phyloP scores from a whole-genome alignment of 2,797 vertebrate genomes.

The Kryptolebias ocellatus region DNA sequence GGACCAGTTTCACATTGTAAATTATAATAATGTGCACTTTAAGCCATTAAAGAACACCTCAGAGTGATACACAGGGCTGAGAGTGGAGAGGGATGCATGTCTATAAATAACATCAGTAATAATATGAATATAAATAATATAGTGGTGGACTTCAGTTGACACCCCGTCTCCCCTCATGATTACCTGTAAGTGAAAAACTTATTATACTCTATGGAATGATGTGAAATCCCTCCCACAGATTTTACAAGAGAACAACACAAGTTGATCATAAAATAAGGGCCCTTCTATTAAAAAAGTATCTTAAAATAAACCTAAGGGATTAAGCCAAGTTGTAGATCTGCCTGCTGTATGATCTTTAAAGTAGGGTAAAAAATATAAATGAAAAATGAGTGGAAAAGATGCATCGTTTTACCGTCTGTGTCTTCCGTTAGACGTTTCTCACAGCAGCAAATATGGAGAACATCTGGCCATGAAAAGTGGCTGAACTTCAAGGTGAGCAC shows the following conservation, averaged over 20 bases:
- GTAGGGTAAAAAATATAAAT: conserved; percentile 59
- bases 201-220: background rate
- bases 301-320: conserved; percentile 43
- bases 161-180: too few species aligned
- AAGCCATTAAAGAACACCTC: too few species aligned
- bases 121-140: too few species aligned
- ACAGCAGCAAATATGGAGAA: conserved; percentile 55
- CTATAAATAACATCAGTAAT: too few species aligned
- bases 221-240: conserved; percentile 41
- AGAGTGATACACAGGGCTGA: too few species aligned
- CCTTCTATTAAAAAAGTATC: conserved; percentile 52
- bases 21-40: too few species aligned
- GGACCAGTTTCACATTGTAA: too few species aligned
- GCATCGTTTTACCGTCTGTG: conserved; percentile 61
- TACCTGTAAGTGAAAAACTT: too few species aligned
- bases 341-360: conserved; percentile 56
- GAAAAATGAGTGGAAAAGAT: conserved; percentile 71
- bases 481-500: conserved; percentile 49
- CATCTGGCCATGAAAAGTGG: conserved; percentile 57
- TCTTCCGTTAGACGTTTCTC: conserved; percentile 44
- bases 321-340: conserved; percentile 41
- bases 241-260: conserved; percentile 58
- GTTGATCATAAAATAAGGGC: conserved; percentile 50
- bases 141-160: too few species aligned
- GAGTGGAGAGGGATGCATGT: too few species aligned